Evolutionary conservation across 2,888 invertebrate genomes (phyloP).

Genomic region (Hoplodrina blanda): DNA sequence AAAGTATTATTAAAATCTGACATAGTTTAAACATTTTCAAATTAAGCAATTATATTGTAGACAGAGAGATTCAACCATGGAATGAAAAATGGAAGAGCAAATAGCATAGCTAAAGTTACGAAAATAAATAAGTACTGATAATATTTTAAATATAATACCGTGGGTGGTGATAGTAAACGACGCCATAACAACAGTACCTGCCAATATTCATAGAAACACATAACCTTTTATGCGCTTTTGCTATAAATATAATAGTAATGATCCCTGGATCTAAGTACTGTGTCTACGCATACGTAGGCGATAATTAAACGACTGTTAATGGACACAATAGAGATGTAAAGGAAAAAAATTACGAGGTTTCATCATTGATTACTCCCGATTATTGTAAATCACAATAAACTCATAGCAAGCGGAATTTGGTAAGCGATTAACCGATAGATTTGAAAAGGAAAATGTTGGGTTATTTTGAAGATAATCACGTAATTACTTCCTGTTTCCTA

Average conservation of each 20-base stretch:
- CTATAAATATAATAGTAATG: slow-evolving; percentile 56
- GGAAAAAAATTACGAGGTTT: slow-evolving; percentile 14
- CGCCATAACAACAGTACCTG: slow-evolving; percentile 28
- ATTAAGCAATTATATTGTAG: background rate
- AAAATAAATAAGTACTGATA: slow-evolving; percentile 29
- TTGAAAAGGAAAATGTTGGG: background rate
- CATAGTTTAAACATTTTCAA: slow-evolving; percentile 1
- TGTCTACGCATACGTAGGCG: slow-evolving; percentile 44
- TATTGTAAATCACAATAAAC: slow-evolving; percentile 8
- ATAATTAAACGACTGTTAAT: slow-evolving; percentile 48
- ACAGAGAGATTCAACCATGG: no score
- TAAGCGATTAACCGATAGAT: slow-evolving; percentile 2
- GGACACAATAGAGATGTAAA: slow-evolving; percentile 17
- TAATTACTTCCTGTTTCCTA: slow-evolving; percentile 8
- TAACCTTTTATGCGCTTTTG: slow-evolving; percentile 55
- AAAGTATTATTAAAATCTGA: slow-evolving; percentile 36
- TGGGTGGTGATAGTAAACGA: slow-evolving; percentile 34
- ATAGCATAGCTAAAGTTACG: slow-evolving; percentile 3
- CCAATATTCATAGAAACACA: slow-evolving; percentile 59
- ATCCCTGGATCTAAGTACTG: slow-evolving; percentile 43
- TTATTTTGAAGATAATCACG: slow-evolving; percentile 14
- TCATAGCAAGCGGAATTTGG: background rate
- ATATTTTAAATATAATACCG: slow-evolving; percentile 10
- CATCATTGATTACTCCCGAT: slow-evolving; percentile 14
- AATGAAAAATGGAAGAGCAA: background rate